Evolutionary conservation across 2,113 vertebrate genomes (phyloP).

Genomic region (Phyllostomus hastatus): DNA sequence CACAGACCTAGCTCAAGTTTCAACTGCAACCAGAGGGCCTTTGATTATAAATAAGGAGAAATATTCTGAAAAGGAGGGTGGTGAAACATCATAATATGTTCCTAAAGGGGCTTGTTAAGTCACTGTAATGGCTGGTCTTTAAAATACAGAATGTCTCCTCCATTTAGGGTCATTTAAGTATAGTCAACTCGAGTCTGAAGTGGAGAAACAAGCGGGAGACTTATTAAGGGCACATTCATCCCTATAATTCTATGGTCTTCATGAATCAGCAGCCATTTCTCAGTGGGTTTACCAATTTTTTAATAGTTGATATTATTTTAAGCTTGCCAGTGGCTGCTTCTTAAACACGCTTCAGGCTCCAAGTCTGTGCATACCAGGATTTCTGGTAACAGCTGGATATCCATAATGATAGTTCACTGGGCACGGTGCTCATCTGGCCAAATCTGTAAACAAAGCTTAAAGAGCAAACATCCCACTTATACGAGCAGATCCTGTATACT

Average conservation of each 20-base stretch:
- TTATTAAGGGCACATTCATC: conserved; percentile 27
- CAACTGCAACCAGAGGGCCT: conserved; percentile 12
- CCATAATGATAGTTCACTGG: conserved; percentile 81
- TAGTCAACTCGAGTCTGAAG: background rate
- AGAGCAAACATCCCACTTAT: conserved; percentile 77
- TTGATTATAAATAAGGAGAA: conserved; percentile 64
- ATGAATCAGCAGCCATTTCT: conserved; percentile 53
- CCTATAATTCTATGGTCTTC: conserved; percentile 49
- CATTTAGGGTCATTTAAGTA: conserved; percentile 32
- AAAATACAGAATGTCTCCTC: conserved; percentile 54
- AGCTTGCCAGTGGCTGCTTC: conserved; percentile 71
- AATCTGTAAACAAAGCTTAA: conserved; percentile 81
- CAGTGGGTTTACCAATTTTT: conserved; percentile 46
- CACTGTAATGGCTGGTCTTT: conserved; percentile 19
- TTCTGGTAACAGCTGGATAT: conserved; percentile 82
- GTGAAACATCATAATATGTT: background rate
- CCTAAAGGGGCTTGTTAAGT: conserved; percentile 30
- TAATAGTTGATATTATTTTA: conserved; percentile 77
- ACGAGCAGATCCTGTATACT: conserved; percentile 71
- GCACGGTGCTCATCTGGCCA: conserved; percentile 77
- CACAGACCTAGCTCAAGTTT: conserved; percentile 21
- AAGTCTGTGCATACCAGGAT: conserved; percentile 74
- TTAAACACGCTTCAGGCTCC: conserved; percentile 68
- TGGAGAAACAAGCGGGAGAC: background rate
- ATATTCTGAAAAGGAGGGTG: conserved; percentile 33